Percentiles rank a stretch among this genome's conserved stretches.
phyloP scores from a whole-genome alignment of 2,797 vertebrate species.

The Lagocephalus sceleratus region DNA sequence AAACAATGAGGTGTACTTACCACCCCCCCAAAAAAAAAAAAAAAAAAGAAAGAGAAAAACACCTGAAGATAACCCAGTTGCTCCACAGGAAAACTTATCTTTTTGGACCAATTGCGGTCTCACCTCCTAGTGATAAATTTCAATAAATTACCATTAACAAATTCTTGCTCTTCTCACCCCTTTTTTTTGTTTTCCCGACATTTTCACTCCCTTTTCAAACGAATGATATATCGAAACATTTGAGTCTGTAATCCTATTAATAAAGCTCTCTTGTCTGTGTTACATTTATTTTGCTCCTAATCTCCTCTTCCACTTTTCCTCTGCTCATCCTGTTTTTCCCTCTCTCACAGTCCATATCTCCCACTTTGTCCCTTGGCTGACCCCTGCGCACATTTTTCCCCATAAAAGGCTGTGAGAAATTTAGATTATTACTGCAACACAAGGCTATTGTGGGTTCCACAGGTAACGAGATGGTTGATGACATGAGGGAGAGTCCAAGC shows the following conservation, averaged over 20 bases:
- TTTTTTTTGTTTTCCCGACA: slow-evolving; percentile 57
- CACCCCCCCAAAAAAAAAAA: not conserved
- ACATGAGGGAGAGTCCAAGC: slow-evolving; percentile 67
- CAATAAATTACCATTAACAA: slow-evolving; percentile 70
- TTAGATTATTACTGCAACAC: slow-evolving; percentile 78
- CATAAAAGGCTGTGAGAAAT: slow-evolving; percentile 74
- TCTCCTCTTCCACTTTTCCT: slow-evolving; percentile 78
- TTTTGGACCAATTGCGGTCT: slow-evolving; percentile 33
- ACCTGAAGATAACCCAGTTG: slow-evolving; percentile 13
- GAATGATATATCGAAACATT: slow-evolving; percentile 80
- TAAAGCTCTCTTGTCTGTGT: slow-evolving; percentile 85
- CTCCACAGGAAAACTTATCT: slow-evolving; percentile 24
- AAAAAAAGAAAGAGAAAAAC: slow-evolving; percentile 14
- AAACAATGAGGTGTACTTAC: slow-evolving; percentile 27
- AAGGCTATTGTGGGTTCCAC: slow-evolving; percentile 69
- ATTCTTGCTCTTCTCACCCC: slow-evolving; percentile 57
- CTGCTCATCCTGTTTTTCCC: slow-evolving; percentile 41
- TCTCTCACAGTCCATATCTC: slow-evolving; percentile 57
- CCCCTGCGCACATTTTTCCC: slow-evolving; percentile 80
- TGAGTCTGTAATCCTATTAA: slow-evolving; percentile 92
- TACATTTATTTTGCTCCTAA: slow-evolving; percentile 89
- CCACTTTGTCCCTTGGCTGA: slow-evolving; percentile 83
- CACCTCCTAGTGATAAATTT: slow-evolving; percentile 42
- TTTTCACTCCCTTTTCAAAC: slow-evolving; percentile 66
- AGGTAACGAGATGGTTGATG: slow-evolving; percentile 68